Base-by-base conservation (phyloP, 2,113 vertebrate genomes). In the Stegastes partitus region DNA sequence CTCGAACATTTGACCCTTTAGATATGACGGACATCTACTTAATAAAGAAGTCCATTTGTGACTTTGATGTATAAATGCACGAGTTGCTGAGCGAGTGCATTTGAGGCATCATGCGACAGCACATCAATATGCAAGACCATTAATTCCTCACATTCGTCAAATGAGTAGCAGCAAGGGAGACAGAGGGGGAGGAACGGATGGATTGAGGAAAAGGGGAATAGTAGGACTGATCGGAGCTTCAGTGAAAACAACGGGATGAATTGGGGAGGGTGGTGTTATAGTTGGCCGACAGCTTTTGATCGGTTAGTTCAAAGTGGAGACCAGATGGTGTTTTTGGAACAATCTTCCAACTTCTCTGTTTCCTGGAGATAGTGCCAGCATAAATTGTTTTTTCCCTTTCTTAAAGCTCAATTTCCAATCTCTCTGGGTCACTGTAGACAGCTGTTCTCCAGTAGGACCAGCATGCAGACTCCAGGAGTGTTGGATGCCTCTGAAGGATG, bases 291-390 rank as follows among this genome's bases (percentile, higher is more conserved):
- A 92, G 93, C 83, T 93, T 95, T 94, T 94, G 92, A 95, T 93
- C 74, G 58, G 90, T 92, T 87, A 87, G 92, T 95, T 94, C 92
- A 95, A 95, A 95, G 94, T 84, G 63, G 81, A 85, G 82, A 93
- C 72, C 95, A 95, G 94, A 95, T 95, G 94, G 94, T 89, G 81
- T 87, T 91, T 91, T 85, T 88, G 87, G 87, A 93, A 93, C 89
- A 93, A 93, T 94, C 80, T 77, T 87, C 82, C 90, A 89, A 92
- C 90, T 93, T 90, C 86, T 83, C 64, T 77, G 63, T 91, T 91
- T 89, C 81, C 74, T 34, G 44, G 69, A 87, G 76, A 84, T 53
- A 59, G 70, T 83, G 89, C 87, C 89, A 91, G 77, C 72, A 67
- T 62, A 85, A 88, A 89, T 84, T 58, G 85, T 83, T 86, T 74